Conservation (phyloP, 2,888 invertebrate genomes). For the Dicyrtomina minuta region DNA sequence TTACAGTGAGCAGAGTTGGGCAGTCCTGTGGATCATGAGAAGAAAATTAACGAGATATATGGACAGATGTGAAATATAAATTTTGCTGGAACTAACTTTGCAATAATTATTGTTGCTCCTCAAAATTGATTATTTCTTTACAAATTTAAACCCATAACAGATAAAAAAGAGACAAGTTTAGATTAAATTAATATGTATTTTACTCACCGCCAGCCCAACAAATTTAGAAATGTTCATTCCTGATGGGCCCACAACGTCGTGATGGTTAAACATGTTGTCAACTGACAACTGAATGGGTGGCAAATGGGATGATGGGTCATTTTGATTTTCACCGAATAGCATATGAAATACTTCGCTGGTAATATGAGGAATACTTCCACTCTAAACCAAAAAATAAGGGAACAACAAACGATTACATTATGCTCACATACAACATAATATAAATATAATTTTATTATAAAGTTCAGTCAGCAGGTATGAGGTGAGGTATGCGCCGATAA, state of each 20-base stretch:
- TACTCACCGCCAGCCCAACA: slow-evolving; percentile 64
- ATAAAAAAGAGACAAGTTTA: too few species aligned
- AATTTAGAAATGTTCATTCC: slow-evolving; percentile 70
- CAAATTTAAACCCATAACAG: too few species aligned
- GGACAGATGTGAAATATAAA: too few species aligned
- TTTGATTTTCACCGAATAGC: slow-evolving; percentile 60
- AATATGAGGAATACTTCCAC: slow-evolving; percentile 79
- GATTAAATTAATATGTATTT: too few species aligned
- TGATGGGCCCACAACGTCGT: slow-evolving; percentile 66
- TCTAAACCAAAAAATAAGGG: slow-evolving; percentile 59
- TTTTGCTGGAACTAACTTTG: too few species aligned
- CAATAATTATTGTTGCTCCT: too few species aligned
- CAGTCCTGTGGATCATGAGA: slow-evolving; percentile 59
- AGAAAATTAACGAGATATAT: too few species aligned
- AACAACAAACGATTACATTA: not conserved
- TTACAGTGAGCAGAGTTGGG: slow-evolving; percentile 63
- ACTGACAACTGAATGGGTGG: slow-evolving; percentile 73
- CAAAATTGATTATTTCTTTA: too few species aligned
- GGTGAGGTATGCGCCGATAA: too few species aligned
- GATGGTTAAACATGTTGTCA: slow-evolving; percentile 67
- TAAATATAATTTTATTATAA: not conserved
- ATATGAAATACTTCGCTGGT: slow-evolving; percentile 73
- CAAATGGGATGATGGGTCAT: slow-evolving; percentile 53
- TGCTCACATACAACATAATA: not conserved
- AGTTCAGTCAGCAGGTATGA: too few species aligned